Percentiles rank a stretch among this genome's conserved stretches.
phyloP scores from a whole-genome alignment of 2,113 vertebrate species.

The Pan paniscus region DNA sequence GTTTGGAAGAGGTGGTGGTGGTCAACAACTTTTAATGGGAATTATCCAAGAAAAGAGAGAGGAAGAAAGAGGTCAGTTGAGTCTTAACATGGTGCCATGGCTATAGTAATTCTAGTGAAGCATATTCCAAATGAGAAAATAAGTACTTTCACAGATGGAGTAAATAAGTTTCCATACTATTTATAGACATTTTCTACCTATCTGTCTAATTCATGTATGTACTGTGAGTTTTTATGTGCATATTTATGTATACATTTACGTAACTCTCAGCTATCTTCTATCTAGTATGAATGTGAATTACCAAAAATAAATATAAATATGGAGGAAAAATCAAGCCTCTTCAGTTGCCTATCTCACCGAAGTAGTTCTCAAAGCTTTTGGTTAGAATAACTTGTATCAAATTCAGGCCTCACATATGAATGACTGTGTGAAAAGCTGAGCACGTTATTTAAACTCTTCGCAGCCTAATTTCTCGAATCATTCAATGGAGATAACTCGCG shows the following conservation, averaged over 20 bases:
- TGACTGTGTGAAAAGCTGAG: neutral
- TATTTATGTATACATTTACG: neutral
- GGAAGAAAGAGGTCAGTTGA: fast-evolving
- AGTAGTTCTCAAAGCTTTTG: neutral
- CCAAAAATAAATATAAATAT: neutral
- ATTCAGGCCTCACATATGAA: neutral
- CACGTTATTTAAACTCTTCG: neutral
- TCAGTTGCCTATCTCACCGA: neutral
- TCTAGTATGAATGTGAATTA: neutral
- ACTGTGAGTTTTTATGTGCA: neutral
- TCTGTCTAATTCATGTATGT: too few species aligned
- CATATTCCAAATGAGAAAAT: neutral
- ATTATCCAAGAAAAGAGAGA: fast-evolving
- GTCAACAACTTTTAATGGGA: fast-evolving
- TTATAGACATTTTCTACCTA: neutral
- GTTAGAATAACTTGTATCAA: neutral
- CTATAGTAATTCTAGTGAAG: fast-evolving
- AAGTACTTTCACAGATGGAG: neutral
- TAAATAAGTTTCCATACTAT: neutral
- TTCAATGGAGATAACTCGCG: fast-evolving
- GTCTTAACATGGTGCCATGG: fast-evolving
- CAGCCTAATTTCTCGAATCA: fast-evolving
- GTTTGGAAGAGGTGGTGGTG: fast-evolving
- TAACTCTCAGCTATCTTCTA: neutral
- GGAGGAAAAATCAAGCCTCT: neutral